Evolutionary conservation across 2,113 vertebrate genomes (phyloP), one percentile per base, ranked within the genome.

Genomic region (Catharus fuscescens): DNA sequence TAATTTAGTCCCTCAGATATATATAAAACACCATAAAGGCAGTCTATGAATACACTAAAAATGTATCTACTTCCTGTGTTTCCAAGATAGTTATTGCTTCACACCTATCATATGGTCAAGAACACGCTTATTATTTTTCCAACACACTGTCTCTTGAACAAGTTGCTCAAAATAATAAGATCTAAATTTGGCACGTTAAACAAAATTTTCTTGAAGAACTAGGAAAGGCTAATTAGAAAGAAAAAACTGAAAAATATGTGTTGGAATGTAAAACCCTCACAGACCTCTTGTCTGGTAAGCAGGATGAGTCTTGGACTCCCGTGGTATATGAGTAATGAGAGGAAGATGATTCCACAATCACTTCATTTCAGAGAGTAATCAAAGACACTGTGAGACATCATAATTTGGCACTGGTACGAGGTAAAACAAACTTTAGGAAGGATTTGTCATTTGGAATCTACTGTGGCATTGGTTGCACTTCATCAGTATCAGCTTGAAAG

Each of bases 161-260:
- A 81, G 17, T 80, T 92, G 45, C 93, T 95, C 70, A 50, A 69
- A 93, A 79, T 56, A 86, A 80, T 67, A 88, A 36, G 8, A 72
- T 26, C 14, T 66, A 76, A 60, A 76, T 91, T 89, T 91, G 53
- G 19, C n/a, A 56, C 65, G 65, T 44, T 29, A 24, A 80, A 34
- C 12, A 70, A 47, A 31, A 32, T 66, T 59, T 69, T 64, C 21
- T 56, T 56, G 32, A 67, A 84, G 38, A 84, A 14, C 29, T 52
- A 79, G 50, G 45, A 61, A 80, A 65, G 19, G 7, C 57, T 86
- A 86, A 88, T 93, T 86, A 76, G 67, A 72, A 64, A 90, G 21
- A 28, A 72, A 88, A 23, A 23, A 48, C 36, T 61, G 71, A 72
- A 79, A 73, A 66, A 73, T 61, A 54, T 54, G 42, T 81, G 23